phyloP scores from a whole-genome alignment of 2,888 invertebrate species.

The Drosophila algonquin region DNA sequence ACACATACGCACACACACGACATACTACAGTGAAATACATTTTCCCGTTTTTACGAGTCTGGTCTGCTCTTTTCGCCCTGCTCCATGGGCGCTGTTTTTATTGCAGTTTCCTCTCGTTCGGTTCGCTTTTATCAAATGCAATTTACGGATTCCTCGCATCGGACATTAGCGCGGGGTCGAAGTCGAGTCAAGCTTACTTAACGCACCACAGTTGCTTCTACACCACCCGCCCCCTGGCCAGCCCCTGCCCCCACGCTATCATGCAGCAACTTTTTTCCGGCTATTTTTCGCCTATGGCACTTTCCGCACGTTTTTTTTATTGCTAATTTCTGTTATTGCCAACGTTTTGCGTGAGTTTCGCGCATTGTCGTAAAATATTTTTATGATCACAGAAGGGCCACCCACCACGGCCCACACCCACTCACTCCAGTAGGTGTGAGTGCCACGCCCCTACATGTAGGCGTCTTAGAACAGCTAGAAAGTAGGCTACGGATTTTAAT shows the following conservation, averaged over 20 bases:
- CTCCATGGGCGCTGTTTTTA: constrained; percentile 31
- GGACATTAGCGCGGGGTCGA: constrained; percentile 39
- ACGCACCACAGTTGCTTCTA: constrained; percentile 27
- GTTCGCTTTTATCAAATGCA: constrained; percentile 52
- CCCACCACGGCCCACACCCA: constrained; percentile 6
- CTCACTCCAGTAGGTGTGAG: not conserved
- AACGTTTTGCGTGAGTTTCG: constrained; percentile 49
- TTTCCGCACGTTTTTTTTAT: constrained; percentile 67
- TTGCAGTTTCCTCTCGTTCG: constrained; percentile 38
- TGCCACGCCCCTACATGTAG: not conserved
- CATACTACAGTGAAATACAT: constrained; percentile 33
- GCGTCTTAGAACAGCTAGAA: constrained; percentile 29
- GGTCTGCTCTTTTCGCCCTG: not conserved
- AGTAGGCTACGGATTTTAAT: constrained; percentile 44
- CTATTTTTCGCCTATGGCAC: constrained; percentile 48
- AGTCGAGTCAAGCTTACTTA: constrained; percentile 35
- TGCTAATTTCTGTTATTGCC: constrained; percentile 76
- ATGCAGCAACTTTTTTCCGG: constrained; percentile 20
- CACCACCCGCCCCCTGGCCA: not conserved
- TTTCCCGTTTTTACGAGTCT: constrained; percentile 50
- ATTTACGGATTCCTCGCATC: constrained; percentile 46
- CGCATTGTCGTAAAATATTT: constrained; percentile 73
- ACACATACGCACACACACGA: constrained; percentile 3
- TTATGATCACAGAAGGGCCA: constrained; percentile 55
- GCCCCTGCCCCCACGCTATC: not conserved